Conservation (phyloP, 2,113 vertebrate species). For the Elaphurus davidianus region DNA sequence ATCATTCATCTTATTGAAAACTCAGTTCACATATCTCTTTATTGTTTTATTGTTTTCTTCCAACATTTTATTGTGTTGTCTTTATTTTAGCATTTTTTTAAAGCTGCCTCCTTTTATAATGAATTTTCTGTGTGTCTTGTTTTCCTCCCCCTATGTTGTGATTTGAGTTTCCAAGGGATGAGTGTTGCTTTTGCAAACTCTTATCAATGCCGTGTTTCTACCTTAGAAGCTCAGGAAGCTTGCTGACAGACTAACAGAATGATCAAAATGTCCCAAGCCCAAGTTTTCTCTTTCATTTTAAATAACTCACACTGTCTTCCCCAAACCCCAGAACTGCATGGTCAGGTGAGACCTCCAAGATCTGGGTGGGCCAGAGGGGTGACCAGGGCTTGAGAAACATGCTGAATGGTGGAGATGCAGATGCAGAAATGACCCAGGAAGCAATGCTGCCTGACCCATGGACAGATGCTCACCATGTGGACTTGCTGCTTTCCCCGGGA, state of each 20-base stretch:
- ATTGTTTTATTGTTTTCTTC: background rate
- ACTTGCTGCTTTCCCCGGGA: background rate
- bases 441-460: fast-evolving
- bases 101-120: background rate
- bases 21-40: background rate
- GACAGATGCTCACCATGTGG: fast-evolving
- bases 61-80: background rate
- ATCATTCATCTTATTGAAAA: background rate
- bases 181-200: background rate
- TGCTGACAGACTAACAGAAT: background rate
- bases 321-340: background rate
- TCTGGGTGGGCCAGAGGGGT: fast-evolving
- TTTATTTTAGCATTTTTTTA: background rate
- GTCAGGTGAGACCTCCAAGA: background rate
- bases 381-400: background rate
- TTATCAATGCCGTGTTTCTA: background rate
- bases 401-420: fast-evolving
- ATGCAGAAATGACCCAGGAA: fast-evolving
- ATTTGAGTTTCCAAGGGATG: background rate
- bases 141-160: background rate
- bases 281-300: background rate
- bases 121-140: background rate
- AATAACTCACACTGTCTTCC: background rate
- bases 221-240: background rate
- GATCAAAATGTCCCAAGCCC: background rate